Evolutionary conservation across 2,888 invertebrate species (phyloP), one percentile per base, ranked within the genome.

Genomic region (Pterostichus niger): DNA sequence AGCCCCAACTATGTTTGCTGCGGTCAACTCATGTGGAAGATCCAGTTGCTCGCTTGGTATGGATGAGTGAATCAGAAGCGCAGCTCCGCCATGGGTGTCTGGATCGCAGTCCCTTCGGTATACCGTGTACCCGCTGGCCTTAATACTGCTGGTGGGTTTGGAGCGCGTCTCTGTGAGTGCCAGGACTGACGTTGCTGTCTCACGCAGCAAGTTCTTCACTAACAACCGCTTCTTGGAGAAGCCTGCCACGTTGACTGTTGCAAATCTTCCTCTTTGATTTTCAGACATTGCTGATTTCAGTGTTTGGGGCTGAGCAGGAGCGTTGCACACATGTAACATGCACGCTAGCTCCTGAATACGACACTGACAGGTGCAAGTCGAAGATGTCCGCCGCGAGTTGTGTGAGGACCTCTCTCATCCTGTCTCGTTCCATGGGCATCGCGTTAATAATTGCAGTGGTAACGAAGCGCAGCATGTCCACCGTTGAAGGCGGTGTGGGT

Each of bases 241-340:
- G 2, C 6, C 2, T 7, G 6, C 9, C 6, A 61, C 31, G 11
- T 61, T 61, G 1, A 76, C 49, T 9, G 52, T 76, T 4, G 31
- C 54, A 6, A 33, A 13, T 3, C 49, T 13, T 6, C 13, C 33
- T 13, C 6, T 49, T 5, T 17, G 31, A 9, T 24, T 2, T 33
- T 31, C 35, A 31, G 61, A 9, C 33, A 61, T 59, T n/a, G 11
- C 10, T 5, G 49, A 3, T 54, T 6, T 24, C 4, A 15, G 3
- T 15, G 6, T 56, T 9, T 4, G 2, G 24, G 15, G 15, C 11
- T 11, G 15, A 15, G 15, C 7, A 15, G 56, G n/a, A 15, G 15
- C 17, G 54, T 17, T 54, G 17, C 6, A 54, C 54, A 35, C 33
- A 61, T 9, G 33, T n/a, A 15, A 56, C 33, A 61, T 61, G 61